Evolutionary conservation across 2,888 invertebrate genomes (phyloP).

Genomic region (Ophion slaviceki): DNA sequence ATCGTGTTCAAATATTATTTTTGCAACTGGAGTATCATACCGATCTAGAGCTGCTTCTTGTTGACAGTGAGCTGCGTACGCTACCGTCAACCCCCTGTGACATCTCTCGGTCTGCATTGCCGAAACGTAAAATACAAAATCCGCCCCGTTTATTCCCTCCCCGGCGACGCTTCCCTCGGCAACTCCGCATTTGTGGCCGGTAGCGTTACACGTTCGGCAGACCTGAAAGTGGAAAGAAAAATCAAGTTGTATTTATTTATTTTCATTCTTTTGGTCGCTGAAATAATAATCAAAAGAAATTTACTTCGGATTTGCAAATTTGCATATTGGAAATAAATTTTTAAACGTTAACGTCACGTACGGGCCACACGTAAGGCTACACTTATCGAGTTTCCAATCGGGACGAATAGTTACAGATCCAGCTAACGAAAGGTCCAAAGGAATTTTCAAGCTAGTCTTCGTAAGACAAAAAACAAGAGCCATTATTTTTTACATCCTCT

Average conservation of each 20-base stretch:
- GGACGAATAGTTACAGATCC: too few relatives aligned
- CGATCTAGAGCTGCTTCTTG: constrained; percentile 96
- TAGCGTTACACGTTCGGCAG: constrained; percentile 94
- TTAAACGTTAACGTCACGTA: too few relatives aligned
- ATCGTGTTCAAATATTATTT: neutral
- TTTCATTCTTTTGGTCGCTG: neutral
- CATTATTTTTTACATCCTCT: too few relatives aligned
- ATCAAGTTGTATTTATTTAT: neutral
- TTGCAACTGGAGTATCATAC: constrained; percentile 81
- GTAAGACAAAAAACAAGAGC: too few relatives aligned
- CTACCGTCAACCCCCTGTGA: constrained; percentile 94
- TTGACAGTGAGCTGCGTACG: constrained; percentile 99
- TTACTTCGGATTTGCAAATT: too few relatives aligned
- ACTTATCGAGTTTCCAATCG: too few relatives aligned
- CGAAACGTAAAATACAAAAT: constrained; percentile 98
- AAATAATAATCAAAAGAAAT: neutral
- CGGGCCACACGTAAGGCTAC: too few relatives aligned
- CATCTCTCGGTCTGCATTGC: constrained; percentile 97
- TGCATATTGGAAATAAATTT: too few relatives aligned
- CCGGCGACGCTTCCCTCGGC: constrained; percentile 86
- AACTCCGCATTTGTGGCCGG: constrained; percentile 91
- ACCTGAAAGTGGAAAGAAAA: constrained; percentile 84
- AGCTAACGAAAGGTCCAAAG: too few relatives aligned
- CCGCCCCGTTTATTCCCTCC: constrained; percentile 91
- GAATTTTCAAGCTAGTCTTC: too few relatives aligned